Conservation (phyloP, 2,797 vertebrate genomes). For the Rhynchotus rufescens region DNA sequence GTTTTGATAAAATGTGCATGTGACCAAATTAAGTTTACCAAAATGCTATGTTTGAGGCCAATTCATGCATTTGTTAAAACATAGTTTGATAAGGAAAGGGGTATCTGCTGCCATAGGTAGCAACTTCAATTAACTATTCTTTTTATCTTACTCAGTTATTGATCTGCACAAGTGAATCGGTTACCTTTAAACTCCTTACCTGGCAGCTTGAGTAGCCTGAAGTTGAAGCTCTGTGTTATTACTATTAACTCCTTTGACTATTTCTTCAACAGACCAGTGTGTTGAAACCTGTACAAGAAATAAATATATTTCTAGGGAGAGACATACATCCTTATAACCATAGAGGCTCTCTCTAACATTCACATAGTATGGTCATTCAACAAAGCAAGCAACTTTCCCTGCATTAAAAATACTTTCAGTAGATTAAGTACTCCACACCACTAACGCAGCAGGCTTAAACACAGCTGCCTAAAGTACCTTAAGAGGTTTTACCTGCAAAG, state of each 20-base stretch:
- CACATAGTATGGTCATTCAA: fast-evolving
- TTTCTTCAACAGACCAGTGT: conserved; percentile 95
- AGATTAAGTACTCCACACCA: not conserved
- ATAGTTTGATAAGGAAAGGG: not conserved
- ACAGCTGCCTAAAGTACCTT: not conserved
- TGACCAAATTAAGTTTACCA: not conserved
- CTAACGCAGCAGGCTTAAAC: not conserved
- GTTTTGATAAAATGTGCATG: not conserved
- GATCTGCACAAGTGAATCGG: not conserved
- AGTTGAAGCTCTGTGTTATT: conserved; percentile 86
- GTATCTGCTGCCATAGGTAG: not conserved
- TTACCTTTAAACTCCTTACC: conserved; percentile 78
- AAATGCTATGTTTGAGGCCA: not conserved
- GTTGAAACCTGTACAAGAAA: conserved; percentile 72
- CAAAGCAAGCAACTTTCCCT: not conserved
- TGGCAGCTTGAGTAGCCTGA: conserved; percentile 95
- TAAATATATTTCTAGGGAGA: not conserved
- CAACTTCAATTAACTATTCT: not conserved
- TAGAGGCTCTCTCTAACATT: not conserved
- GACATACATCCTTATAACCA: fast-evolving
- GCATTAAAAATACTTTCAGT: not conserved
- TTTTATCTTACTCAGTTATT: not conserved
- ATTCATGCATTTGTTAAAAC: not conserved
- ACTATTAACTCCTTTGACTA: conserved; percentile 87
- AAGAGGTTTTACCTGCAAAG: not conserved